Evolutionary conservation across 2,888 invertebrate species (phyloP).

Genomic region (Iphiclides podalirius): DNA sequence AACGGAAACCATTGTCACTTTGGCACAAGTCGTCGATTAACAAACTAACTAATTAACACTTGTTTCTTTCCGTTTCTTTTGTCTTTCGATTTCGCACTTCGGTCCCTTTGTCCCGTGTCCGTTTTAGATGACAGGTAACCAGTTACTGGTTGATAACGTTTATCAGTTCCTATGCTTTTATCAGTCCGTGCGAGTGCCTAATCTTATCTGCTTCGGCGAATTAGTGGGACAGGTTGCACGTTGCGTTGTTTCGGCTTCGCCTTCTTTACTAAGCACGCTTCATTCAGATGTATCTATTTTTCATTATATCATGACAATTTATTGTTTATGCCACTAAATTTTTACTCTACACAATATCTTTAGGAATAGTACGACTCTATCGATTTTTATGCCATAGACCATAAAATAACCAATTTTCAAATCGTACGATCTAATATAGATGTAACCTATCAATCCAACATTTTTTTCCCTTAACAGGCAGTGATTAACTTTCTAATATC

Average conservation of each 20-base stretch:
- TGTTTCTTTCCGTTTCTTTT: conserved; percentile 25
- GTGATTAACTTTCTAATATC: no score
- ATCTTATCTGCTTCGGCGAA: conserved; percentile 72
- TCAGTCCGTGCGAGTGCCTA: conserved; percentile 51
- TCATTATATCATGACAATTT: background rate
- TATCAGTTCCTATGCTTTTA: conserved; percentile 57
- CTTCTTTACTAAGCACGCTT: background rate
- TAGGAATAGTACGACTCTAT: no score
- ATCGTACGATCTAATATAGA: no score
- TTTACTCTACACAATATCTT: no score
- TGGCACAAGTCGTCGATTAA: conserved; percentile 28
- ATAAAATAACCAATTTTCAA: no score
- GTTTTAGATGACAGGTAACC: conserved; percentile 50
- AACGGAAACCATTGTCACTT: conserved; percentile 86
- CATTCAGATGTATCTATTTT: background rate
- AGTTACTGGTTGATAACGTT: conserved; percentile 60
- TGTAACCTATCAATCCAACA: no score
- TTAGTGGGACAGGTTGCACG: conserved; percentile 68
- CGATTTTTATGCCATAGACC: no score
- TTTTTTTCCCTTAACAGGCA: no score
- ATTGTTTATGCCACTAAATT: no score
- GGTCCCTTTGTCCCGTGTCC: conserved; percentile 53
- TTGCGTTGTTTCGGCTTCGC: conserved; percentile 30
- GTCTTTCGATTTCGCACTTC: conserved; percentile 32
- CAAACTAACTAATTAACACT: conserved; percentile 34